phyloP scores from a whole-genome alignment of 1,140 invertebrate genomes.

The Galleria mellonella region DNA sequence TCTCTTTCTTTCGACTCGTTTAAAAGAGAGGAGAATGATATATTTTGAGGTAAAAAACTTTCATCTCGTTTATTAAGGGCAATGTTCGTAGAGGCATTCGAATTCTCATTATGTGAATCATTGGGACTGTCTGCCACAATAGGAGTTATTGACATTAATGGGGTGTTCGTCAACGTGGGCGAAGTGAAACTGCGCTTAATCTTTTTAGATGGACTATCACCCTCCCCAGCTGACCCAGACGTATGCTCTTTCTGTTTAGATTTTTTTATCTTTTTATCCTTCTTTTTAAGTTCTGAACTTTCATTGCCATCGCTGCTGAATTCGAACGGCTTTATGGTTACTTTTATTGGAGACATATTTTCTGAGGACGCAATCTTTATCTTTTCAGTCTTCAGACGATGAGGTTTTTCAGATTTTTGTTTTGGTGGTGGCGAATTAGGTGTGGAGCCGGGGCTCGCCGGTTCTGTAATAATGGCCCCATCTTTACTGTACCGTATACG shows the following conservation, averaged over 20 bases:
- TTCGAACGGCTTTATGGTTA: slow-evolving; percentile 77
- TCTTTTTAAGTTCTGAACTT: slow-evolving; percentile 42
- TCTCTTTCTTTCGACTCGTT: slow-evolving; percentile 55
- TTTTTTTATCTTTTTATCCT: slow-evolving; percentile 55
- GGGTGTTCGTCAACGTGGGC: slow-evolving; percentile 65
- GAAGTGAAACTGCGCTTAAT: slow-evolving; percentile 68
- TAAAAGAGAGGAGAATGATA: slow-evolving; percentile 66
- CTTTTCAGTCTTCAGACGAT: slow-evolving; percentile 34
- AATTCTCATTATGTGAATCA: slow-evolving; percentile 62
- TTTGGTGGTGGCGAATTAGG: slow-evolving; percentile 41
- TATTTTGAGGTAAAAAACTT: slow-evolving; percentile 51
- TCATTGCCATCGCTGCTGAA: slow-evolving; percentile 56
- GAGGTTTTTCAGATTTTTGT: slow-evolving; percentile 31
- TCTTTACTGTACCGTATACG: slow-evolving; percentile 84
- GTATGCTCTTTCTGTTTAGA: slow-evolving; percentile 36
- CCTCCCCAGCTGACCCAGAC: slow-evolving; percentile 26
- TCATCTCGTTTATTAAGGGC: slow-evolving; percentile 38
- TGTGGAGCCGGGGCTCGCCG: slow-evolving; percentile 43
- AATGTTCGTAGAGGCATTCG: slow-evolving; percentile 31
- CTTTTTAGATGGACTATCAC: slow-evolving; percentile 49
- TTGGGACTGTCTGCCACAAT: slow-evolving; percentile 70
- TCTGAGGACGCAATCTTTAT: slow-evolving; percentile 26
- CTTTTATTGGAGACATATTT: slow-evolving; percentile 72
- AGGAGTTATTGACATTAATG: slow-evolving; percentile 70
- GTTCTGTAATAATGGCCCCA: slow-evolving; percentile 63